A percentile compares a stretch with the other conserved stretches of the same genome.
These are phyloP conservation scores for Palythoa heliodiscus DNA, from an alignment of 92 coral and sea anemone genomes.

Conservation along the genomic window DNA sequence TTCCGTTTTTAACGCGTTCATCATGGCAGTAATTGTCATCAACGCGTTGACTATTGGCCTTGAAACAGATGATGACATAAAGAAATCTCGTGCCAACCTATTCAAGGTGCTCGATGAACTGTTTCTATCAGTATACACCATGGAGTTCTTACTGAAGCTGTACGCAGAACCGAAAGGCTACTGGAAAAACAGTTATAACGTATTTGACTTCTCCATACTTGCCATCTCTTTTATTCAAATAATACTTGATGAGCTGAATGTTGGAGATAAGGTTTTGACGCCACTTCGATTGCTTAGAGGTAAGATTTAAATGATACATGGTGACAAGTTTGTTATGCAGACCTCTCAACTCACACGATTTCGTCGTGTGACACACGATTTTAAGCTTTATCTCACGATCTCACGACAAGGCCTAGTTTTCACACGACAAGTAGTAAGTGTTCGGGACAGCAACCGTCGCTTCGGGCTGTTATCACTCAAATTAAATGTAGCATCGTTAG, in stretches of 20 bases:
- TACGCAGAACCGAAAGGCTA: slow-evolving; percentile 91
- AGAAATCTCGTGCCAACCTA: slow-evolving; percentile 54
- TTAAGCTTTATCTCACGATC: too few relatives aligned
- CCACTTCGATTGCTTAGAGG: slow-evolving; percentile 95
- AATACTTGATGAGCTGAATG: slow-evolving; percentile 88
- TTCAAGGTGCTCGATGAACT: slow-evolving; percentile 87
- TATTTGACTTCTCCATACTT: slow-evolving; percentile 88
- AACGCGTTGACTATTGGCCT: slow-evolving; percentile 91
- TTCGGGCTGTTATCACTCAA: too few relatives aligned
- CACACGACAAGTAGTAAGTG: too few relatives aligned
- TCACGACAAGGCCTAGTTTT: too few relatives aligned
- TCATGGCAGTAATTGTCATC: slow-evolving; percentile 87
- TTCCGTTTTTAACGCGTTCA: slow-evolving; percentile 78
- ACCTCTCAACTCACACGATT: too few relatives aligned
- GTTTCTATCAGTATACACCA: slow-evolving; percentile 90
- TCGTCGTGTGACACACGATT: too few relatives aligned
- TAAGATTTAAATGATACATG: slow-evolving; percentile 12
- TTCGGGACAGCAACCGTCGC: too few relatives aligned
- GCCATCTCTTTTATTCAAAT: slow-evolving; percentile 90
- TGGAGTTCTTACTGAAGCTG: slow-evolving; percentile 90
- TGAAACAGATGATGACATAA: slow-evolving; percentile 84
- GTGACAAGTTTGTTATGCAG: too few relatives aligned
- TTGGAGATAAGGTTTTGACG: slow-evolving; percentile 90
- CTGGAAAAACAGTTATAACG: slow-evolving; percentile 97
- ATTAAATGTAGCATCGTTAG: too few relatives aligned